Conservation (phyloP, 2,797 vertebrate species). For the Malacoraja senta region DNA sequence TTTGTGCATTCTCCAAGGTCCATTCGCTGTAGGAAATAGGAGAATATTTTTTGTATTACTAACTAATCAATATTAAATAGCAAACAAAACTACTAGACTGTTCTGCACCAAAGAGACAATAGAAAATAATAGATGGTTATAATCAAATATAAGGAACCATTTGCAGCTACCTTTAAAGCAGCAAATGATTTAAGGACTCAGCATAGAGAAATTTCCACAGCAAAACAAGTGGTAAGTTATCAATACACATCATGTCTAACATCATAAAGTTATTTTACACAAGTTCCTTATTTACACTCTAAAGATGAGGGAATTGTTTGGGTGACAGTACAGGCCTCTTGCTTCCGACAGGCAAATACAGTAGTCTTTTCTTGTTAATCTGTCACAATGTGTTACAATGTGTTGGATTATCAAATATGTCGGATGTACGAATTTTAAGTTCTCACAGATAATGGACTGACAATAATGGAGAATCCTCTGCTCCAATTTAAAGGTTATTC, state of each 20-base stretch:
- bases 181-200: neutral
- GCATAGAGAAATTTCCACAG: neutral
- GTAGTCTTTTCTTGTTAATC: too few relatives aligned
- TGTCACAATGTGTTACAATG: too few relatives aligned
- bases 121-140: neutral
- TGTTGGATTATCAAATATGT: too few relatives aligned
- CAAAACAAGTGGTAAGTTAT: too few relatives aligned
- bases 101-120: neutral
- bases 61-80: neutral
- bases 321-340: too few relatives aligned
- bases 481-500: too few relatives aligned
- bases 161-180: neutral
- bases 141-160: neutral
- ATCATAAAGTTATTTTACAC: neutral
- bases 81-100: neutral
- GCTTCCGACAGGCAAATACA: too few relatives aligned
- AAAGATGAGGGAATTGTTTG: neutral
- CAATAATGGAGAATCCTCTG: too few relatives aligned
- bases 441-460: too few relatives aligned
- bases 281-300: neutral
- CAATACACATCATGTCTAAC: neutral
- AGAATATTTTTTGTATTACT: neutral
- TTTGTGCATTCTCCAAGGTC: slow-evolving; percentile 96
- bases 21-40: slow-evolving; percentile 73
- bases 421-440: too few relatives aligned